Evolutionary conservation across 2,888 invertebrate species (phyloP), one percentile per base, ranked within the genome.

Genomic region (Ectemnius lituratus): DNA sequence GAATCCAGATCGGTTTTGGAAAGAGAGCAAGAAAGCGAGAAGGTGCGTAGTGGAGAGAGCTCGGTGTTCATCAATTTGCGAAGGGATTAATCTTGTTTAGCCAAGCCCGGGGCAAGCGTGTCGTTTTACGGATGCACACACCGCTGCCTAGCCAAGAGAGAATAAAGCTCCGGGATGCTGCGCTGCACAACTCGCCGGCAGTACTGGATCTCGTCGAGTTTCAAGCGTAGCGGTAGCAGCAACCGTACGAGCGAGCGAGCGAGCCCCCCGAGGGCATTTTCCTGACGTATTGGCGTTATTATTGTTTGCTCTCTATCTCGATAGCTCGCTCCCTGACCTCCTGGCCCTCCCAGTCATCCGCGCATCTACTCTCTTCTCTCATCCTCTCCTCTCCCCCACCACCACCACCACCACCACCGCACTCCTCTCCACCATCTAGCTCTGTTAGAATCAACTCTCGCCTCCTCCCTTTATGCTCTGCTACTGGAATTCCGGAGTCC

Each of bases 271-370:
- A 18, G 37, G 52, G 37, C 47, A 62, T 67, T 69, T 72, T 70
- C 66, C 64, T 67, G 61, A 62, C 69, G 65, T 67, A 72, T 73
- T 65, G 69, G 59, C 70, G 67, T 78, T 81, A 74, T 77, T 82
- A 63, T 78, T 78, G 77, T 75, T 78, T 74, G 71, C 74, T 62
- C 70, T 79, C 70, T 72, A 76, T 78, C 76, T 69, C 74, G 76
- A 75, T 73, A 74, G 62, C 70, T 75, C 63, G 64, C 62, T 75
- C 72, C 67, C 71, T 79, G 81, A 81, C 76, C 80, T 75, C 80
- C 59, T 62, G 67, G 28, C 60, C 68, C 73, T 71, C 74, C 8
- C 37, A 37, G 56, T 52, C n/a, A 49, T 56, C 23, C 62, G 60
- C 64, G 27, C 58, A 18, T 52, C 52, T 52, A 18, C 16, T n/a